Evolutionary conservation across 2,113 vertebrate genomes (phyloP), one percentile per base, ranked within the genome.

Genomic region (Ursus arctos): DNA sequence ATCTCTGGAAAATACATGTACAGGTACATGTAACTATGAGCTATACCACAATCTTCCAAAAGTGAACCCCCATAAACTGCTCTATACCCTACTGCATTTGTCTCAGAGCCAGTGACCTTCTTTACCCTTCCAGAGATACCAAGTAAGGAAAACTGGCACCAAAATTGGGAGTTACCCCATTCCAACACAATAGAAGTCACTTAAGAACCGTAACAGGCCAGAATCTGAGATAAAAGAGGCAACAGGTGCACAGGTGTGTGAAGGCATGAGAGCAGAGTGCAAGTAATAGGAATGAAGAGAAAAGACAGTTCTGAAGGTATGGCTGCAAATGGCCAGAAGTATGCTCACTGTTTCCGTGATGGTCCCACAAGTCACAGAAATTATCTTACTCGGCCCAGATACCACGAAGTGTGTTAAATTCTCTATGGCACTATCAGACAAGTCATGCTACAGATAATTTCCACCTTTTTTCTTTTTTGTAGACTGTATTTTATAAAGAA

Each of bases 261-360:
- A 47, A 14, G 24, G 0, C 33, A 36, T 3, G 33, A 79, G 26
- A 49, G 12, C 31, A 40, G 55, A 31, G 21, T 1, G 0, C 43
- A 61, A 1, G 57, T 6, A 57, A 9, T 61, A n/a, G 21, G 21
- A 13, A 53, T 43, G 28, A 55, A 69, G 6, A 55, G 51, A 79
- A 88, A 82, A 55, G 14, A 0, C 24, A 53, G 21, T 28, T 22
- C 67, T 79, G 40, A 81, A 88, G 31, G 26, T 53, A 21, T n/a
- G 24, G 5, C 33, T 90, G 19, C 65, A 72, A 57, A 51, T 49
- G 53, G 31, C 15, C 55, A 81, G 71, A 90, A 11, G 40, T 13
- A 43, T 9, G 31, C 57, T 43, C 43, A 14, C 26, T 88, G 26
- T 11, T 26, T 53, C n/a, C 21, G 6, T 74, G 10, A 43, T 43